Evolutionary conservation across 2,888 invertebrate genomes (phyloP).

Genomic region (Deladenus siricidicola): DNA sequence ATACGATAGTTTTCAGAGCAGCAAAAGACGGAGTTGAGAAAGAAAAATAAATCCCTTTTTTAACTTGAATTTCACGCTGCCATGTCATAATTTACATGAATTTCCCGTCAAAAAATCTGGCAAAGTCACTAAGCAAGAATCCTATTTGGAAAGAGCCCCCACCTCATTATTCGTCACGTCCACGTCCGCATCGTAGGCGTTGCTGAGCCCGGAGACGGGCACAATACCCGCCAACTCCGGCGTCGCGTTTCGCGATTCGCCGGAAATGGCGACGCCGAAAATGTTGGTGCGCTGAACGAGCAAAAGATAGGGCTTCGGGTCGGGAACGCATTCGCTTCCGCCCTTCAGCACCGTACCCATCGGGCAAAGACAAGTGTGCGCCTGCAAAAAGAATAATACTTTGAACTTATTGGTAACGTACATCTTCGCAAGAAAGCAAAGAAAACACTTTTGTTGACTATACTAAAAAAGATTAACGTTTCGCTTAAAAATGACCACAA

Average conservation of each 20-base stretch:
- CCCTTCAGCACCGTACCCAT: slow-evolving; percentile 62
- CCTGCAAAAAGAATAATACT: background rate
- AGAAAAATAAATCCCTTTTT: background rate
- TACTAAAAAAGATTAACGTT: too few species aligned
- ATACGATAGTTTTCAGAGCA: too few species aligned
- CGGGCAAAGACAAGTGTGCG: slow-evolving; percentile 79
- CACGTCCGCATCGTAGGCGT: slow-evolving; percentile 81
- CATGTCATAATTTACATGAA: too few species aligned
- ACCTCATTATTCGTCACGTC: slow-evolving; percentile 70
- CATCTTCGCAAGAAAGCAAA: too few species aligned
- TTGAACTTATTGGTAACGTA: too few species aligned
- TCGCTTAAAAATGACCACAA: too few species aligned
- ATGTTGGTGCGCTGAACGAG: slow-evolving; percentile 84
- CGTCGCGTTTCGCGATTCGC: slow-evolving; percentile 18
- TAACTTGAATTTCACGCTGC: too few species aligned
- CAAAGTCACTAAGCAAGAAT: too few species aligned
- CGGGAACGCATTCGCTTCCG: slow-evolving; percentile 56
- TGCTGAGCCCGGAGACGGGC: slow-evolving; percentile 56
- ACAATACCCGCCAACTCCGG: slow-evolving; percentile 58
- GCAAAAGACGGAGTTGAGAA: too few species aligned
- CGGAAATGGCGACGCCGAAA: slow-evolving; percentile 57
- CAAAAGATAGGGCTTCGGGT: slow-evolving; percentile 80
- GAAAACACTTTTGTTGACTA: too few species aligned
- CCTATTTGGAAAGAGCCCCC: too few species aligned
- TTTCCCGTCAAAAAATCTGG: too few species aligned